phyloP scores from a whole-genome alignment of 2,888 invertebrate genomes.

The Eumacrocentrus americanus region DNA sequence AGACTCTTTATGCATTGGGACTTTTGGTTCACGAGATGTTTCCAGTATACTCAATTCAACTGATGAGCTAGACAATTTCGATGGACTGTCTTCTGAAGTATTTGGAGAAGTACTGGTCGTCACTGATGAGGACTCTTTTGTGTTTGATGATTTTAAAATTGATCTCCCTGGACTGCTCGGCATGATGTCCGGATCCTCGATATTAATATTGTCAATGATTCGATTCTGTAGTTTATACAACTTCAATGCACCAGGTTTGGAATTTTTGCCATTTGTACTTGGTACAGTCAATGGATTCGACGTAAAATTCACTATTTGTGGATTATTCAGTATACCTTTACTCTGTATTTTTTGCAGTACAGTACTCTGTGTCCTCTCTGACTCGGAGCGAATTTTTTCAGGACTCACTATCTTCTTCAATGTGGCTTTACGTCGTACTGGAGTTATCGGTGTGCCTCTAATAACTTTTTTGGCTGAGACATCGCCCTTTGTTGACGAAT shows the following conservation, averaged over 20 bases:
- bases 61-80: not conserved
- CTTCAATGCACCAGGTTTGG: slow-evolving; percentile 31
- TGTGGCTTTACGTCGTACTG: slow-evolving; percentile 2
- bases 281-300: not conserved
- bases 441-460: slow-evolving; percentile 20
- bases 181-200: slow-evolving; percentile 34
- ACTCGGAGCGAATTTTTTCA: not conserved
- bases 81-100: not conserved
- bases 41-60: not conserved
- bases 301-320: slow-evolving; percentile 23
- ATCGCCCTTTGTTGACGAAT: not conserved
- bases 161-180: slow-evolving; percentile 41
- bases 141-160: slow-evolving; percentile 13
- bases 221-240: slow-evolving; percentile 49
- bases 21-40: not conserved
- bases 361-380: not conserved
- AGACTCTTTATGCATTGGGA: not conserved
- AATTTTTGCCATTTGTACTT: slow-evolving; percentile 18
- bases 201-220: slow-evolving; percentile 48
- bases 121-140: not conserved
- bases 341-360: slow-evolving; percentile 26
- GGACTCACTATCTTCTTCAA: slow-evolving; percentile 1
- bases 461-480: not conserved
- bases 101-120: not conserved
- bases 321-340: slow-evolving; percentile 25